Percentiles rank a stretch among this genome's conserved stretches.
Conservation (phyloP, 2,797 vertebrate genomes). For the Hemibagrus guttatus region DNA sequence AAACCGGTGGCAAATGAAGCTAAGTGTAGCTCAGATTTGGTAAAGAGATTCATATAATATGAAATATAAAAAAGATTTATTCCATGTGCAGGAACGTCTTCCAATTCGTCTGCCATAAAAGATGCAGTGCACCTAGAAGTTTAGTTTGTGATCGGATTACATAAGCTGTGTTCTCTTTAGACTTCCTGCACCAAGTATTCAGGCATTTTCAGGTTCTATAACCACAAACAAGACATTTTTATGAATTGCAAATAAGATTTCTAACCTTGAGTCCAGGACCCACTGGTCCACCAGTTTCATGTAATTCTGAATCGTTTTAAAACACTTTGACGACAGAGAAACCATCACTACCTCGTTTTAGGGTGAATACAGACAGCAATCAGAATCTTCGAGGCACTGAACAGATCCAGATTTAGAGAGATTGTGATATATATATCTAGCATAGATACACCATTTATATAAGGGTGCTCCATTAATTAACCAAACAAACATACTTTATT, state of each 20-base stretch:
- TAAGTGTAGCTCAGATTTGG: not conserved
- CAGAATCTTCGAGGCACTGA: not conserved
- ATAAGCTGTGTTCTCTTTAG: not conserved
- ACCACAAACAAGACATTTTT: not conserved
- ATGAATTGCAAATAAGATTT: not conserved
- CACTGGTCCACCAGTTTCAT: not conserved
- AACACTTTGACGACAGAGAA: not conserved
- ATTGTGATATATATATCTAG: not conserved
- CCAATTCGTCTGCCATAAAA: not conserved
- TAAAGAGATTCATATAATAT: not conserved
- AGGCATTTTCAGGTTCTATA: not conserved
- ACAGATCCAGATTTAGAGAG: not conserved
- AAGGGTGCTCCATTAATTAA: not conserved
- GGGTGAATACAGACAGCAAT: not conserved
- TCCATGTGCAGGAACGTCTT: not conserved
- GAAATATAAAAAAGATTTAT: not conserved
- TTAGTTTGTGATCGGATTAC: not conserved
- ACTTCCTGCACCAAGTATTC: not conserved
- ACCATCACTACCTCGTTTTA: not conserved
- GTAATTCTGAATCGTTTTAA: not conserved
- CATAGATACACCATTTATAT: conserved; percentile 15
- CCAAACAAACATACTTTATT: not conserved
- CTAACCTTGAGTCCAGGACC: not conserved
- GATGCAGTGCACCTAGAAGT: not conserved
- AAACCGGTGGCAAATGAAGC: not conserved